A percentile compares a stretch with the other conserved stretches of the same genome.
Evolutionary conservation across 1,140 invertebrate species (phyloP).

Genomic region (Cyrtorhinus lividipennis): DNA sequence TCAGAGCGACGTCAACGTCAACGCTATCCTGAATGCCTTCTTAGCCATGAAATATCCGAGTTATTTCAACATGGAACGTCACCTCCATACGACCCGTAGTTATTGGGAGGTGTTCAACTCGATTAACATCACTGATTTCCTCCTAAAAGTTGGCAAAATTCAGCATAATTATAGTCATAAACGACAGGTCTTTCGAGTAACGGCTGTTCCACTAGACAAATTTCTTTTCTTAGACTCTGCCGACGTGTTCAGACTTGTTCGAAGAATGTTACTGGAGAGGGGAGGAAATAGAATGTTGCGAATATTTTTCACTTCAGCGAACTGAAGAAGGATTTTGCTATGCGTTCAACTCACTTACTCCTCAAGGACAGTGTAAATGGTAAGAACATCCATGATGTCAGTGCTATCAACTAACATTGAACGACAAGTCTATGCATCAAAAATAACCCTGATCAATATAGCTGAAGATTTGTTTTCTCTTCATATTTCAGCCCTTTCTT

Average conservation of each 20-base stretch:
- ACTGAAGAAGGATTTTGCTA: constrained; percentile 30
- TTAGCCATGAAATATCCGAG: background rate
- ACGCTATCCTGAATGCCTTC: background rate
- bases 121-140: background rate
- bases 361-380: constrained; percentile 22
- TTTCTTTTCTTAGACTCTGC: constrained; percentile 25
- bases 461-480: no score
- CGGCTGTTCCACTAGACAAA: no score
- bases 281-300: constrained; percentile 23
- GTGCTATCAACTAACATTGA: no score
- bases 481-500: no score
- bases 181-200: no score
- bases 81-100: background rate
- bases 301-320: constrained; percentile 26
- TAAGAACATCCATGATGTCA: no score
- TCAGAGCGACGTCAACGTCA: background rate
- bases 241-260: constrained; percentile 26
- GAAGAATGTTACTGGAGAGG: constrained; percentile 27
- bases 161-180: no score
- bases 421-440: no score
- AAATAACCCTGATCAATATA: no score
- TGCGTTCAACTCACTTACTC: constrained; percentile 28
- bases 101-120: background rate
- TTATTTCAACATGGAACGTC: background rate
- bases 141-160: background rate